Evolutionary conservation across 2,888 invertebrate species (phyloP).

Genomic region (Boloria euphrosyne): DNA sequence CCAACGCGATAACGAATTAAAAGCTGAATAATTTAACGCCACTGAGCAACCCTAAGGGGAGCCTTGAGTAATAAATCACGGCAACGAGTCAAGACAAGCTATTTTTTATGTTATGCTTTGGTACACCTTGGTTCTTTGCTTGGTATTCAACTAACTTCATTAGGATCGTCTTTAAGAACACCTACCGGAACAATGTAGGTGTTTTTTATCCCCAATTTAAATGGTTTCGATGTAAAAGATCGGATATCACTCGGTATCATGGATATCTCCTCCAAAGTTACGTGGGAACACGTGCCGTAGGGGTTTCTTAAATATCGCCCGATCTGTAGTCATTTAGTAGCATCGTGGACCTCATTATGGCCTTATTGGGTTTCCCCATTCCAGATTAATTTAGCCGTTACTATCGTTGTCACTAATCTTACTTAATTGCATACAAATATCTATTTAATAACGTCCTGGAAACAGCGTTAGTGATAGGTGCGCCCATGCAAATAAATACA

Average conservation of each 20-base stretch:
- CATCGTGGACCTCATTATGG: slow-evolving; percentile 41
- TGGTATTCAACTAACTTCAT: slow-evolving; percentile 67
- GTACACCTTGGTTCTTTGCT: slow-evolving; percentile 67
- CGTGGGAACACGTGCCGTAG: slow-evolving; percentile 61
- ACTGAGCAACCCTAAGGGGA: slow-evolving; percentile 60
- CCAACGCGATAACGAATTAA: slow-evolving; percentile 77
- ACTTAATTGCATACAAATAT: slow-evolving; percentile 32
- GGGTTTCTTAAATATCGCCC: slow-evolving; percentile 37
- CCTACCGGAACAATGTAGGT: slow-evolving; percentile 65
- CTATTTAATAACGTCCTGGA: slow-evolving; percentile 4
- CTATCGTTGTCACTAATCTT: slow-evolving; percentile 25
- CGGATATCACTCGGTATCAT: slow-evolving; percentile 44
- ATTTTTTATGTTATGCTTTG: slow-evolving; percentile 75
- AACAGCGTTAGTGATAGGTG: background rate
- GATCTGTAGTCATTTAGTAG: slow-evolving; percentile 34
- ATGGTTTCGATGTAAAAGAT: slow-evolving; percentile 57
- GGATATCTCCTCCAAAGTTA: slow-evolving; percentile 55
- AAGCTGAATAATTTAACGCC: slow-evolving; percentile 80
- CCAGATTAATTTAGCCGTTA: slow-evolving; percentile 25
- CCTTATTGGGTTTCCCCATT: slow-evolving; percentile 37
- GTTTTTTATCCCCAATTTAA: slow-evolving; percentile 65
- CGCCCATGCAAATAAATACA: slow-evolving; percentile 11
- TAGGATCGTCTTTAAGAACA: slow-evolving; percentile 60
- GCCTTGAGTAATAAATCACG: slow-evolving; percentile 73
- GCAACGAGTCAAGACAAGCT: slow-evolving; percentile 67